Base-by-base conservation (phyloP, 2,113 vertebrate species). In the Thryonomys swinderianus region DNA sequence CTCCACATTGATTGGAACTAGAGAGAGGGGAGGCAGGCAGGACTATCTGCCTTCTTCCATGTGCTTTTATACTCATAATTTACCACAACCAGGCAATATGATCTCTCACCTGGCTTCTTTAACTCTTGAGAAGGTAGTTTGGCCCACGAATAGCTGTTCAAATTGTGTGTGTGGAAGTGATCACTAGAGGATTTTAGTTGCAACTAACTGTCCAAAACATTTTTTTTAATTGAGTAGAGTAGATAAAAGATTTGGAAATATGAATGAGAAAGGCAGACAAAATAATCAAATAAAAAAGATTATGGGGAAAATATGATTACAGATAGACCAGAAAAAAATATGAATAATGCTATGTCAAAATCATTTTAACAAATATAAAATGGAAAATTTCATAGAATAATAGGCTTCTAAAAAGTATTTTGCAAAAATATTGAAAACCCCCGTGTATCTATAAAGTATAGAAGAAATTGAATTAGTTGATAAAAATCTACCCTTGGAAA, bases 401-500 rank as follows among this genome's bases (percentile, higher is more conserved):
- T 84, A 59, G 16, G 55, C 20, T 85, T 83, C 37, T 86, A 45
- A 79, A 82, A 88, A 62, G 34, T 51, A 30, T 74, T 30, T 85
- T 20, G 78, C 17, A 83, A 80, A 83, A 76, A 40, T 45, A 73
- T 4, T 62, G 53, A 85, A 79, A 94, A 80, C 34, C 6, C 20
- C n/a, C 91, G 57, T 87, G 79, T 59, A 64, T 14, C 11, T 42
- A 71, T 66, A 86, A 74, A 59, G 16, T 16, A 74, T n/a, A 76
- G 12, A 93, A 37, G 17, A 85, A 69, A 64, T 40, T 16, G 20
- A 96, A 78, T 71, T 21, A 53, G 66, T 30, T 57, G 20, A 62
- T 87, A 69, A 91, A 96, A 66, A 30, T 73, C 27, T 78, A 51
- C 51, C 42, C 76, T 5, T 25, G 53, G 59, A 71, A 94, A 81